A percentile compares a stretch with the other conserved stretches of the same genome.
These are phyloP conservation scores for Cyclophora albipunctata DNA, from an alignment of 2,888 invertebrate species.

Conservation along the genomic window DNA sequence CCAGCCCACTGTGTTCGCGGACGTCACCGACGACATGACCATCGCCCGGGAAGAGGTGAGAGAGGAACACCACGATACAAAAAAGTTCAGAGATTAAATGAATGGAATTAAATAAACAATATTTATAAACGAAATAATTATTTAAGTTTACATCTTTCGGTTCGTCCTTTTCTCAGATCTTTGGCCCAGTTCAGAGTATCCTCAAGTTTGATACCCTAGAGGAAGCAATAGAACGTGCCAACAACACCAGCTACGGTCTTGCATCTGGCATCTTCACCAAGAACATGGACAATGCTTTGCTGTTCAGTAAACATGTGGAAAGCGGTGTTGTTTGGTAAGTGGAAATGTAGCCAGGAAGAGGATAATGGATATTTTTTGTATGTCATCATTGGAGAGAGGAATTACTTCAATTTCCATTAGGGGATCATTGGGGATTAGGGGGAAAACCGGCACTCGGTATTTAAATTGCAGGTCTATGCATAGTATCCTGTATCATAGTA, in stretches of 20 bases:
- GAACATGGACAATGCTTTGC: conserved; percentile 83
- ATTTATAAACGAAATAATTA: background rate
- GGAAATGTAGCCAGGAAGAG: background rate
- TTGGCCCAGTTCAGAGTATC: conserved; percentile 91
- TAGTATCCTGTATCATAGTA: no score
- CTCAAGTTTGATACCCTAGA: conserved; percentile 85
- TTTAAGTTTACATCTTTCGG: no score
- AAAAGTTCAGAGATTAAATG: no score
- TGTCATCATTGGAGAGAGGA: no score
- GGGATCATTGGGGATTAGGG: no score
- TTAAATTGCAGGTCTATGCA: no score
- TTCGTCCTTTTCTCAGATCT: conserved; percentile 76
- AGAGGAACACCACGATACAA: background rate
- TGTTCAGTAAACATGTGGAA: conserved; percentile 81
- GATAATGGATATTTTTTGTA: background rate
- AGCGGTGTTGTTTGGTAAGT: conserved; percentile 85
- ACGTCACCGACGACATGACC: conserved; percentile 83
- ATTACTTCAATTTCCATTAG: no score
- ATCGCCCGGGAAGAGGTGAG: conserved; percentile 85
- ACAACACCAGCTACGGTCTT: conserved; percentile 85
- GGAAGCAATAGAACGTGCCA: conserved; percentile 88
- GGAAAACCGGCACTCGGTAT: no score
- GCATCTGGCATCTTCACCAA: conserved; percentile 89
- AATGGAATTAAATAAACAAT: no score
- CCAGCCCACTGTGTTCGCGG: conserved; percentile 84